A percentile compares a stretch with the other conserved stretches of the same genome.
phyloP scores from a whole-genome alignment of 1,140 invertebrate genomes.

The Drosophila pseudoananassae region DNA sequence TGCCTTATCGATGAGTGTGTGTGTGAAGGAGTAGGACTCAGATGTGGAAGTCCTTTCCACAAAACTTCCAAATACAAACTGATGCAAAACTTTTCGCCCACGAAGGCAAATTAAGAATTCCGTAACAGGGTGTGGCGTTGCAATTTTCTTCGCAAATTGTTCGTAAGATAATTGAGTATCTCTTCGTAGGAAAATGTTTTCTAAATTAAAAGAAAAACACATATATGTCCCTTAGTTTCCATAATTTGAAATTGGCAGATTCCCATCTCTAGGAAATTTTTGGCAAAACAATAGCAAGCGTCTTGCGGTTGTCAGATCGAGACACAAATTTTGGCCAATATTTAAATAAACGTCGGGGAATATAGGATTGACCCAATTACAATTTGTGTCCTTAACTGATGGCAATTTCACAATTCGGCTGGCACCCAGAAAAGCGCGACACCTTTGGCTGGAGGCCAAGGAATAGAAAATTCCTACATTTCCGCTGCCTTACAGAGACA shows the following conservation, averaged over 20 bases:
- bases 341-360: conserved; percentile 54
- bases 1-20: conserved; percentile 41
- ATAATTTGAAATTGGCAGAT: conserved; percentile 43
- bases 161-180: neutral
- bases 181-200: too few species aligned
- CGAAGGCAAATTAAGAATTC: conserved; percentile 40
- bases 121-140: conserved; percentile 17
- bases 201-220: neutral
- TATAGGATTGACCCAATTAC: conserved; percentile 76
- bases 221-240: neutral
- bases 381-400: conserved; percentile 62
- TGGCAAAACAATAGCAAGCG: conserved; percentile 77
- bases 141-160: conserved; percentile 2
- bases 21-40: conserved; percentile 28
- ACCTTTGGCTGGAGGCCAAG: conserved; percentile 67
- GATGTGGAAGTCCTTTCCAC: conserved; percentile 50
- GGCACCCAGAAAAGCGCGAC: conserved; percentile 45
- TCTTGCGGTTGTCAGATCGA: conserved; percentile 58
- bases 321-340: conserved; percentile 54
- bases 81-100: conserved; percentile 45
- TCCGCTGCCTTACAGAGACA: neutral
- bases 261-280: conserved; percentile 55
- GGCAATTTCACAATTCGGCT: conserved; percentile 73
- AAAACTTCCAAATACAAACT: conserved; percentile 63
- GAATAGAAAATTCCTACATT: conserved; percentile 11